phyloP scores from a whole-genome alignment of 1,140 invertebrate species.

The Hylaeus anthracinus region DNA sequence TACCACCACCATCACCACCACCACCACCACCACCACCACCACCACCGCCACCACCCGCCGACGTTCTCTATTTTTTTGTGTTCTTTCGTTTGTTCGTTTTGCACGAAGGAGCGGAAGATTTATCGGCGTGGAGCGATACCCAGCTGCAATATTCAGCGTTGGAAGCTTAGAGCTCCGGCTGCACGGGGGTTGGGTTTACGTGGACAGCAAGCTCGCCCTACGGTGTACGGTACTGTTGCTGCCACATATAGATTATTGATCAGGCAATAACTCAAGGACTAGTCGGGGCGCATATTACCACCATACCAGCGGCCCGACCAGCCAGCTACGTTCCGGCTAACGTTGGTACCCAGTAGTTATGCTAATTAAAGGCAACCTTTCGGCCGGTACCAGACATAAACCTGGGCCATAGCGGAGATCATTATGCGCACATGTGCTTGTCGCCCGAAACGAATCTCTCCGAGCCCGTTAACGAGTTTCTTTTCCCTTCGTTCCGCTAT shows the following conservation, averaged over 20 bases:
- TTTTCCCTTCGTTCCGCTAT: not conserved
- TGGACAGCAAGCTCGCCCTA: slow-evolving; percentile 73
- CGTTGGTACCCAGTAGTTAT: slow-evolving; percentile 76
- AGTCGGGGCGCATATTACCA: slow-evolving; percentile 79
- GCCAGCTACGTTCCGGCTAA: slow-evolving; percentile 66
- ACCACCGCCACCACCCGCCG: not conserved
- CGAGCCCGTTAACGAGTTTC: slow-evolving; percentile 24
- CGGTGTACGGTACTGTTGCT: slow-evolving; percentile 60
- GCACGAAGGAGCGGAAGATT: slow-evolving; percentile 50
- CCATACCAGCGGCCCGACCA: slow-evolving; percentile 60
- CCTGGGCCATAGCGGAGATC: slow-evolving; percentile 44
- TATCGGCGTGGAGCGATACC: slow-evolving; percentile 62
- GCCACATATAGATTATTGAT: slow-evolving; percentile 80
- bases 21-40: not conserved
- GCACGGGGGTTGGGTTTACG: slow-evolving; percentile 65
- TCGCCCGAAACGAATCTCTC: slow-evolving; percentile 37
- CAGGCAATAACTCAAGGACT: slow-evolving; percentile 81
- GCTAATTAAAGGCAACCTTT: slow-evolving; percentile 75
- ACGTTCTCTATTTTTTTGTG: not conserved
- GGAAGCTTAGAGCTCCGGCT: slow-evolving; percentile 70
- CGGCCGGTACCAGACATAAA: slow-evolving; percentile 47
- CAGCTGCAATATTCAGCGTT: slow-evolving; percentile 75
- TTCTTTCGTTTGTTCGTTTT: slow-evolving; percentile 35
- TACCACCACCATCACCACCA: not conserved
- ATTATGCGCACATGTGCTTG: slow-evolving; percentile 64